Conservation (phyloP, 30 jellyfish, hydroid and myxozoan species). For the Turritopsis dohrnii region DNA sequence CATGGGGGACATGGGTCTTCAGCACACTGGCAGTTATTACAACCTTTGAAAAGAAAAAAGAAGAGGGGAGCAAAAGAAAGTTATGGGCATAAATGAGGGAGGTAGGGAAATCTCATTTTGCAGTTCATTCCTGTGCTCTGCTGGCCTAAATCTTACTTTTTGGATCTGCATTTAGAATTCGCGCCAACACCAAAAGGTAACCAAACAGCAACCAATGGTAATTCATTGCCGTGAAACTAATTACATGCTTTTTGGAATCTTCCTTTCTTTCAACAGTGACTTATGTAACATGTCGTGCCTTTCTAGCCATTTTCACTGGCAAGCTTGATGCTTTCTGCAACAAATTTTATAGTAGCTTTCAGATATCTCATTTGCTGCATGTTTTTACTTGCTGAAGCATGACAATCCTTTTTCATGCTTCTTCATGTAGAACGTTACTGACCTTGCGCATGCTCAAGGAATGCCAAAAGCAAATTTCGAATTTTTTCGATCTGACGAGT, state of each 20-base stretch:
- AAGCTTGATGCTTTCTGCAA: background rate
- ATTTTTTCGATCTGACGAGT: too few species aligned
- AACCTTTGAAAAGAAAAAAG: conserved; percentile 8
- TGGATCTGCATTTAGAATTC: conserved; percentile 1
- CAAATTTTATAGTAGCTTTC: background rate
- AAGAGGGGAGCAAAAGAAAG: background rate
- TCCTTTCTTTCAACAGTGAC: background rate
- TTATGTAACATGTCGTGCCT: background rate
- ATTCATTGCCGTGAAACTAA: background rate
- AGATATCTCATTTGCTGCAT: background rate
- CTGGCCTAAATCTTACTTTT: background rate
- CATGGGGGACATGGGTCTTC: conserved; percentile 82
- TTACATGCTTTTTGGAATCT: background rate
- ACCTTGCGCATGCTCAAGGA: too few species aligned
- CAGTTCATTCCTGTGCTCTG: conserved; percentile 6
- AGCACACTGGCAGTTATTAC: conserved; percentile 30
- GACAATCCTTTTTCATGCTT: background rate
- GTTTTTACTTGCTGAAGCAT: too few species aligned
- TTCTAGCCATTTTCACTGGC: background rate
- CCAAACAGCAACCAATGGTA: conserved; percentile 11
- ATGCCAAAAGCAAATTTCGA: too few species aligned
- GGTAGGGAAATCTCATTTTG: background rate
- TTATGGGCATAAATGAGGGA: background rate
- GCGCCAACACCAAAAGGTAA: conserved; percentile 6
- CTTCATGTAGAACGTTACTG: too few species aligned